Evolutionary conservation across 2,888 invertebrate species (phyloP).

Genomic region (Agrotis exclamationis): DNA sequence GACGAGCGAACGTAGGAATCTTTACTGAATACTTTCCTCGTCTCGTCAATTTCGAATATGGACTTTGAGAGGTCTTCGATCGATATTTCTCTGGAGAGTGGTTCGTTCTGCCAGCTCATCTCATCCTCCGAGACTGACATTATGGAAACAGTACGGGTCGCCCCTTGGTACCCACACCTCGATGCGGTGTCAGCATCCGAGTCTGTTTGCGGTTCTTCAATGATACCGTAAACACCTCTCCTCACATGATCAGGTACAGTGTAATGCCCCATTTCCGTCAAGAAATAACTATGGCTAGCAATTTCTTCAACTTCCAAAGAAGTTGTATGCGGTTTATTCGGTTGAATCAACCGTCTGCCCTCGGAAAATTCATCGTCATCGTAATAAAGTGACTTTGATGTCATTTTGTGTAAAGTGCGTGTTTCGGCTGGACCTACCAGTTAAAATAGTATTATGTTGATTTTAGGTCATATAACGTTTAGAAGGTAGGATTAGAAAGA

Average conservation of each 20-base stretch:
- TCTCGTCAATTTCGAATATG: conserved; percentile 89
- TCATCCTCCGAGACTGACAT: conserved; percentile 93
- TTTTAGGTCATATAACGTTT: conserved; percentile 72
- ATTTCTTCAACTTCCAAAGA: conserved; percentile 92
- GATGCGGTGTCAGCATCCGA: conserved; percentile 87
- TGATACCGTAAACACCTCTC: conserved; percentile 86
- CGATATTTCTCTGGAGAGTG: conserved; percentile 91
- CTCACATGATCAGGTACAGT: conserved; percentile 85
- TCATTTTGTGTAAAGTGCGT: conserved; percentile 93
- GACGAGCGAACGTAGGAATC: conserved; percentile 86
- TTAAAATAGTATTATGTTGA: conserved; percentile 88
- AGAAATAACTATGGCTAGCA: conserved; percentile 91
- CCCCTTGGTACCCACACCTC: conserved; percentile 75
- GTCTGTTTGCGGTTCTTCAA: conserved; percentile 89
- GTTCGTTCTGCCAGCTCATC: conserved; percentile 89
- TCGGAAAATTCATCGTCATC: conserved; percentile 87
- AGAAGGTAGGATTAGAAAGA: conserved; percentile 66
- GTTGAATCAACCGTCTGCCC: conserved; percentile 82
- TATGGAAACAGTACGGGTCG: conserved; percentile 92
- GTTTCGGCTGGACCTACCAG: conserved; percentile 93
- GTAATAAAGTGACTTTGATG: conserved; percentile 91
- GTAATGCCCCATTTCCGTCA: conserved; percentile 89
- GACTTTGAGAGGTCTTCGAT: conserved; percentile 91
- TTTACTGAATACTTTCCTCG: conserved; percentile 88
- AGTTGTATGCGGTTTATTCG: conserved; percentile 88